Evolutionary conservation across 2,888 invertebrate genomes (phyloP), one percentile per base, ranked within the genome.

Genomic region (Polyommatus icarus): DNA sequence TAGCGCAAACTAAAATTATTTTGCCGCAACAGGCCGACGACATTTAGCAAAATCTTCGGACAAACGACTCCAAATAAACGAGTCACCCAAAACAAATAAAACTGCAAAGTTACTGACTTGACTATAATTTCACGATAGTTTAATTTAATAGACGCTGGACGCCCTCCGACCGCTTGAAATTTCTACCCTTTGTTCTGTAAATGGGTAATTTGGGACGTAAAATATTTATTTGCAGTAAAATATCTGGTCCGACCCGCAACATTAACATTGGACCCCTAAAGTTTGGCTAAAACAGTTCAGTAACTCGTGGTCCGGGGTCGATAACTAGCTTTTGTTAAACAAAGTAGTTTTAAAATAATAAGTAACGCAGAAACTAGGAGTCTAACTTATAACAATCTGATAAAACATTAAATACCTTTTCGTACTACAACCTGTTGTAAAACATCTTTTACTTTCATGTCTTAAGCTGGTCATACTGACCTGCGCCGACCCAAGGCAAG

Each of bases 1-100:
- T 46, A 10, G 40, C 40, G 40, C 40, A 10, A 46, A 46, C 40
- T 3, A 46, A 46, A 46, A 10, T 46, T 46, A 46, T 46, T 46
- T 46, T 46, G 46, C 46, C 46, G 46, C 46, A 83, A 81, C 81
- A 83, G 85, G 85, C 84, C 81, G 84, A 84, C 81, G 84, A 84
- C 85, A 77, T 83, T 84, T 85, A 84, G 85, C 83, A 85, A 85
- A 87, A 86, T 87, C 86, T 84, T 82, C 85, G 83, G 85, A 87
- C 87, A 88, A 89, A 88, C 87, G 85, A 86, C 87, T 88, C 84
- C 85, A 86, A 88, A 88, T 88, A 87, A 79, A 87, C 85, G 85
- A 82, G 82, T 87, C 84, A 82, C 79, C 82, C 85, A 85, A 85
- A 86, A 86, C 86, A 86, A 72, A 72, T 77, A 72, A 72, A 72